phyloP scores from a whole-genome alignment of 2,797 vertebrate genomes.

The Peromyscus nudipes region DNA sequence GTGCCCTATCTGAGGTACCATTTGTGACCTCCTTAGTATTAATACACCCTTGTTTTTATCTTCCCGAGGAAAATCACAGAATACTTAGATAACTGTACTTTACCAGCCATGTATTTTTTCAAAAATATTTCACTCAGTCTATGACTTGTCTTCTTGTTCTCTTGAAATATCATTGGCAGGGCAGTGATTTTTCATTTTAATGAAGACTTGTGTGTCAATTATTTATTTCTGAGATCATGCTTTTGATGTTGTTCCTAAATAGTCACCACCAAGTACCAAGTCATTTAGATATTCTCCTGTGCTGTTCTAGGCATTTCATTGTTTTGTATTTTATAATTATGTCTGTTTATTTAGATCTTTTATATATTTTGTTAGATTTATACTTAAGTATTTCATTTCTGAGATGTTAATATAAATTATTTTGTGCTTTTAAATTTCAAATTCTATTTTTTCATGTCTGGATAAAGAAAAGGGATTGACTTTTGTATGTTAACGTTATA shows the following conservation, averaged over 20 bases:
- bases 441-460: background rate
- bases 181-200: slow-evolving; percentile 36
- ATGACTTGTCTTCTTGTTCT: background rate
- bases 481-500: slow-evolving; percentile 22
- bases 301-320: background rate
- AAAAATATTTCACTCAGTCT: background rate
- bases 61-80: background rate
- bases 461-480: background rate
- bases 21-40: background rate
- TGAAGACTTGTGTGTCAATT: background rate
- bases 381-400: background rate
- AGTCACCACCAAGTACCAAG: background rate
- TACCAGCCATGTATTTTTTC: slow-evolving; percentile 3
- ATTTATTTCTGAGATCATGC: background rate
- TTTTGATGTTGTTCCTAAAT: background rate
- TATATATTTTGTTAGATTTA: slow-evolving; percentile 10
- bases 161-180: slow-evolving; percentile 4
- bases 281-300: background rate
- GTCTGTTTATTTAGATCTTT: background rate
- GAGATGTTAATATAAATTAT: background rate
- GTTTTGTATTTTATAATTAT: background rate
- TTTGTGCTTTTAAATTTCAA: background rate
- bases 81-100: background rate
- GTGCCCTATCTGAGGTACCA: background rate
- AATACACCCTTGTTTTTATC: background rate